These are phyloP conservation scores for Acanthiza pusilla DNA, from an alignment of 2,797 vertebrate genomes.

Conservation along the genomic window DNA sequence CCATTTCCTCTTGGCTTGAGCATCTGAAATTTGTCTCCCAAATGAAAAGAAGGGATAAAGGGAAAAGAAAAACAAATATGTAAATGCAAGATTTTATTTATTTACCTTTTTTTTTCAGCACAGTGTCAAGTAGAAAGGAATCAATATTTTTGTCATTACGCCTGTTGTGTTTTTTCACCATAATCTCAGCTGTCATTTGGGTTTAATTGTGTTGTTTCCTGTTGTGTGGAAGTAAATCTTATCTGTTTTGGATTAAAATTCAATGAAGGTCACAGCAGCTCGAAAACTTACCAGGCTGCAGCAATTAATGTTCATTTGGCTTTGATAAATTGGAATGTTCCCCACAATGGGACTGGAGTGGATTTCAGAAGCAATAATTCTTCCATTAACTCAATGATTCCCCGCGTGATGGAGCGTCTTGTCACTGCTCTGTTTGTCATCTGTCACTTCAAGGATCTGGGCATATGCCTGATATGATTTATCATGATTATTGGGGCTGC, in stretches of 20 bases:
- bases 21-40: constrained; percentile 55
- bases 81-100: constrained; percentile 42
- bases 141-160: constrained; percentile 59
- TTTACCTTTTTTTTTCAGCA: constrained; percentile 5
- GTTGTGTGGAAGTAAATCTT: constrained; percentile 81
- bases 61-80: not conserved
- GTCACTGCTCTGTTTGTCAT: constrained; percentile 80
- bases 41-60: constrained; percentile 1
- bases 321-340: constrained; percentile 82
- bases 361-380: constrained; percentile 80
- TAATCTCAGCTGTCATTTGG: constrained; percentile 75
- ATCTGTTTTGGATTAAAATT: constrained; percentile 84
- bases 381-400: constrained; percentile 80
- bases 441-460: constrained; percentile 78
- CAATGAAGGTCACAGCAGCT: constrained; percentile 81
- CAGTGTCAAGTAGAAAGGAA: constrained; percentile 61
- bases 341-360: constrained; percentile 76
- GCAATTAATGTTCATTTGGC: constrained; percentile 84
- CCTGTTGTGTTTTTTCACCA: constrained; percentile 42
- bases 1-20: constrained; percentile 58
- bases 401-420: constrained; percentile 67
- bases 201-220: constrained; percentile 82
- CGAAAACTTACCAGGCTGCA: constrained; percentile 79
- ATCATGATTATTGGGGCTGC: constrained; percentile 68
- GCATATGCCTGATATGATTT: constrained; percentile 78